Evolutionary conservation across 2,888 invertebrate genomes (phyloP).

Genomic region (Tyria jacobaeae): DNA sequence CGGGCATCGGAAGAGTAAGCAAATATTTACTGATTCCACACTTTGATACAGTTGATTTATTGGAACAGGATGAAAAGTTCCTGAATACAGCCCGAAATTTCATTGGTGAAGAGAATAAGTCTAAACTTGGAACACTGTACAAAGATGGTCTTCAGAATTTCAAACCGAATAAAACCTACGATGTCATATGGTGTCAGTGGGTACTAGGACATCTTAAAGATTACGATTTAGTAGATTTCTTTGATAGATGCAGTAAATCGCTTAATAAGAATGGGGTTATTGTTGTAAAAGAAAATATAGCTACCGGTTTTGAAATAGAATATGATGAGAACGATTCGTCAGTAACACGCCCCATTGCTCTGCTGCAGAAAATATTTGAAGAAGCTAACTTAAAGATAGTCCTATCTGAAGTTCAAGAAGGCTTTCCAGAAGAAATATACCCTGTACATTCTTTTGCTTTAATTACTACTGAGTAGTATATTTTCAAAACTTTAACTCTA

Average conservation of each 20-base stretch:
- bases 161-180: conserved; percentile 92
- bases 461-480: conserved; percentile 65
- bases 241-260: conserved; percentile 87
- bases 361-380: conserved; percentile 88
- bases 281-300: conserved; percentile 90
- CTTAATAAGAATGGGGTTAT: conserved; percentile 67
- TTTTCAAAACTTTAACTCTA: background rate
- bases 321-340: conserved; percentile 95
- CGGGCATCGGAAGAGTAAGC: conserved; percentile 98
- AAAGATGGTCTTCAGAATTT: conserved; percentile 94
- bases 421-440: conserved; percentile 95
- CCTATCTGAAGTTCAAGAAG: conserved; percentile 90
- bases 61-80: conserved; percentile 96
- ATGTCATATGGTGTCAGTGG: conserved; percentile 99
- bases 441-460: conserved; percentile 95
- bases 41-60: conserved; percentile 95
- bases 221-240: conserved; percentile 91
- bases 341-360: conserved; percentile 91
- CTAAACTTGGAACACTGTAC: conserved; percentile 89
- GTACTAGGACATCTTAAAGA: conserved; percentile 96
- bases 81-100: conserved; percentile 89
- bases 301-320: conserved; percentile 87
- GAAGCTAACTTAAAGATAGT: conserved; percentile 90
- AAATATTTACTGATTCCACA: conserved; percentile 92
- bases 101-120: conserved; percentile 71